Evolutionary conservation across 2,113 vertebrate species (phyloP).

Genomic region (Martes martes): DNA sequence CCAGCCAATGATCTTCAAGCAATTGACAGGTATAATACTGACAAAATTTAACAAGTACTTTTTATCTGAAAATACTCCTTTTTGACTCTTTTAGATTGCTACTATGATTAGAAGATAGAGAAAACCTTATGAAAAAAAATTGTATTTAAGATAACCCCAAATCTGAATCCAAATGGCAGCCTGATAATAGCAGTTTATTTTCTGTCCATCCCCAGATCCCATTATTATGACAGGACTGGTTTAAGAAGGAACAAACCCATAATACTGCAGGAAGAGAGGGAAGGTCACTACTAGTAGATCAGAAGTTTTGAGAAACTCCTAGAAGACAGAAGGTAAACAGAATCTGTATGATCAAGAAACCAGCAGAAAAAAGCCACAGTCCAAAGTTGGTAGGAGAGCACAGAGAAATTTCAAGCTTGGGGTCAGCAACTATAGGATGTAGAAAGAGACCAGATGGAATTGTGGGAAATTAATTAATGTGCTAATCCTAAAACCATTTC

Average conservation of each 20-base stretch:
- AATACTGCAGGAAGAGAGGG: background rate
- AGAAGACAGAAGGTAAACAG: background rate
- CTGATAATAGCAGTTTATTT: background rate
- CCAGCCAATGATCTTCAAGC: conserved; percentile 98
- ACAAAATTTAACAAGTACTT: conserved; percentile 51
- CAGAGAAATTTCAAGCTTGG: background rate
- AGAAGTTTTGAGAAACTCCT: conserved; percentile 26
- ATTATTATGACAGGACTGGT: background rate
- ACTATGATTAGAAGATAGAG: background rate
- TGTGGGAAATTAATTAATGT: background rate
- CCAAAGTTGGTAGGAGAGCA: background rate
- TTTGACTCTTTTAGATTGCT: background rate
- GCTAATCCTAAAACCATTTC: background rate
- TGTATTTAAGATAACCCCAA: background rate
- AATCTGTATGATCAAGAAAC: background rate
- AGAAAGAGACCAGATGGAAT: background rate
- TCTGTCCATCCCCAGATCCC: background rate
- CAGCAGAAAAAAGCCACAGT: background rate
- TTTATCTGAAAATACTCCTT: conserved; percentile 11
- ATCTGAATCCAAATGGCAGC: background rate
- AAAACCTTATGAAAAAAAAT: background rate
- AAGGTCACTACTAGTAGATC: background rate
- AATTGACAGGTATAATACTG: conserved; percentile 90
- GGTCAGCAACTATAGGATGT: background rate
- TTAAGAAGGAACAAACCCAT: background rate